Conservation (phyloP, 1,140 invertebrate species). For the Diploscapter pachys region DNA sequence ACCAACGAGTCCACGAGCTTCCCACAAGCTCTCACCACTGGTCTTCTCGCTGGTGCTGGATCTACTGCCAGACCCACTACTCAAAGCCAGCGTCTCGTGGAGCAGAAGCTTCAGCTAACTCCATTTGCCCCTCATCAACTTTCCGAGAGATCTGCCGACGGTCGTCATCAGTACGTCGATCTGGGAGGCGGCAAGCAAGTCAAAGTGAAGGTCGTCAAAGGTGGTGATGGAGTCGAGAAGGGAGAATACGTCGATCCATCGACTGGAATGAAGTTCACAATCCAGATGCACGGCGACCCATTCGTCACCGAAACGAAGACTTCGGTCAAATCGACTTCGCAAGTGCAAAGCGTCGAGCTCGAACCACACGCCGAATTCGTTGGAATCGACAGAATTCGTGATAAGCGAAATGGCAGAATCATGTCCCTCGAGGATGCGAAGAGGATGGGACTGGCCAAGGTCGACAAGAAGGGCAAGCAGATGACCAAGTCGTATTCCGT, state of each 20-base stretch:
- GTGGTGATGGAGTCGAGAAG: conserved; percentile 43
- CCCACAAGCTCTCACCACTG: conserved; percentile 73
- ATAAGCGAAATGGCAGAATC: conserved; percentile 49
- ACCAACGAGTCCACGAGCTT: conserved; percentile 68
- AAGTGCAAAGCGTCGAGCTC: conserved; percentile 58
- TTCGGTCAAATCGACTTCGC: conserved; percentile 52
- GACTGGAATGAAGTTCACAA: conserved; percentile 45
- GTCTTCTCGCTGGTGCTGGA: conserved; percentile 69
- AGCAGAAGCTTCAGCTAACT: conserved; percentile 53
- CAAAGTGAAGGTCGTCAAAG: conserved; percentile 44
- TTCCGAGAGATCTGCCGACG: conserved; percentile 12
- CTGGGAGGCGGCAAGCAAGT: conserved; percentile 44
- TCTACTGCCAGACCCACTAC: conserved; percentile 57
- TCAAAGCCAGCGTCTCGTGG: conserved; percentile 38
- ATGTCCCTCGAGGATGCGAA: conserved; percentile 55
- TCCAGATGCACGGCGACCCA: conserved; percentile 45
- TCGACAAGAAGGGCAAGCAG: conserved; percentile 58
- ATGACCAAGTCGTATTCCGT: conserved; percentile 52
- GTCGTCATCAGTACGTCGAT: conserved; percentile 41
- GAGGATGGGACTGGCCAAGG: conserved; percentile 52
- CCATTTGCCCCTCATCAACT: conserved; percentile 37
- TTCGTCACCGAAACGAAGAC: conserved; percentile 58
- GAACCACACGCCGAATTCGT: conserved; percentile 58
- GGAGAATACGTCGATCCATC: conserved; percentile 56
- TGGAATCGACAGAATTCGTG: conserved; percentile 56